These are phyloP conservation scores for Sphecodes monilicornis DNA, from an alignment of 2,888 invertebrate genomes.

Conservation along the genomic window DNA sequence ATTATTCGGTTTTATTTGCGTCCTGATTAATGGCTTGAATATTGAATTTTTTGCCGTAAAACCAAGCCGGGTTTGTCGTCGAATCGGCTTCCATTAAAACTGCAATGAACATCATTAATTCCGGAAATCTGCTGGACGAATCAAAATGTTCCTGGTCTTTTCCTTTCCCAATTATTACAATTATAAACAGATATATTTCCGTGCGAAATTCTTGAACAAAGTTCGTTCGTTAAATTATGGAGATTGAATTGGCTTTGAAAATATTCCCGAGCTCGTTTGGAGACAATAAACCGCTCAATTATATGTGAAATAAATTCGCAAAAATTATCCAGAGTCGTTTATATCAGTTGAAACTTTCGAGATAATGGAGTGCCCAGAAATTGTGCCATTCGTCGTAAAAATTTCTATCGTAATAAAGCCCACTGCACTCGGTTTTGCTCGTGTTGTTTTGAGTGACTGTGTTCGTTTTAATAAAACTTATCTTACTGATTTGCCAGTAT, in stretches of 20 bases:
- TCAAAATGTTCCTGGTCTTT: background rate
- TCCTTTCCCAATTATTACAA: background rate
- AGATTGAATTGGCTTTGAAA: background rate
- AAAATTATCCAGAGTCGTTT: too few species aligned
- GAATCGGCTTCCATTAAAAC: background rate
- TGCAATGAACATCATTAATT: background rate
- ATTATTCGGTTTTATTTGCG: background rate
- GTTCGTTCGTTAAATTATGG: background rate
- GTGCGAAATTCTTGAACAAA: background rate
- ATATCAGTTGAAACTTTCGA: background rate
- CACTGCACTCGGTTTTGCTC: too few species aligned
- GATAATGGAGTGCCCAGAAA: too few species aligned
- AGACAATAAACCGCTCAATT: background rate
- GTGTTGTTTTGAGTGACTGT: too few species aligned
- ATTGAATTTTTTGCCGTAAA: slow-evolving; percentile 21
- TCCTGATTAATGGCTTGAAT: background rate
- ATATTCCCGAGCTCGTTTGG: too few species aligned
- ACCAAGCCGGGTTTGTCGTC: background rate
- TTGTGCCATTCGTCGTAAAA: too few species aligned
- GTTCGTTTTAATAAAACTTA: background rate
- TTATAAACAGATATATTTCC: background rate
- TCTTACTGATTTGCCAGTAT: background rate
- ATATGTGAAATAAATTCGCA: background rate
- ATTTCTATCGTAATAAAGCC: too few species aligned
- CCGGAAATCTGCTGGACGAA: background rate